phyloP scores from a whole-genome alignment of 1,140 invertebrate species.

The Hypothenemus hampei region DNA sequence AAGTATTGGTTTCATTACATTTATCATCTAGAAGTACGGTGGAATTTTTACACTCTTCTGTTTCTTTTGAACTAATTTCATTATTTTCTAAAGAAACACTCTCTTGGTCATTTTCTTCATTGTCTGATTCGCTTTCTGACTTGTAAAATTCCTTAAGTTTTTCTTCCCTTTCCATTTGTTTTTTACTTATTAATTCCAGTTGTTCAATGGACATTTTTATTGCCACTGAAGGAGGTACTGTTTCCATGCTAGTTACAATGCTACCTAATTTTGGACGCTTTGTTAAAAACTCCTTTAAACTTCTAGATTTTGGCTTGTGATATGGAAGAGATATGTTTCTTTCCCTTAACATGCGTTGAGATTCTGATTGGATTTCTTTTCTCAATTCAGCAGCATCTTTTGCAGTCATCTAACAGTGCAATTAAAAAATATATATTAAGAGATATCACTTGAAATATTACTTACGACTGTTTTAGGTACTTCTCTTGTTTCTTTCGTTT shows the following conservation, averaged over 20 bases:
- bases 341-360: constrained; percentile 65
- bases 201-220: constrained; percentile 54
- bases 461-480: background rate
- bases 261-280: constrained; percentile 38
- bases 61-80: background rate
- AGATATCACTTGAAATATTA: background rate
- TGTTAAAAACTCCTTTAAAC: constrained; percentile 66
- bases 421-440: background rate
- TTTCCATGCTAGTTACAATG: constrained; percentile 7
- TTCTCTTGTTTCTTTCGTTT: background rate
- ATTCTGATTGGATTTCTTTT: constrained; percentile 54
- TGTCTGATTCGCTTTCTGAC: constrained; percentile 51
- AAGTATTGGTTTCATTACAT: too few species aligned
- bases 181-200: constrained; percentile 51
- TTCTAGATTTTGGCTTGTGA: constrained; percentile 68
- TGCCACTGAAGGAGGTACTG: constrained; percentile 37
- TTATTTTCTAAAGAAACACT: constrained; percentile 9
- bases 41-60: too few species aligned
- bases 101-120: constrained; percentile 19
- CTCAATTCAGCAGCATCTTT: constrained; percentile 54
- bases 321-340: constrained; percentile 67
- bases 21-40: too few species aligned
- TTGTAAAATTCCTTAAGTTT: constrained; percentile 57
- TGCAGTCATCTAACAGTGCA: constrained; percentile 47
- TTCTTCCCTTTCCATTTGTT: constrained; percentile 54